These are phyloP conservation scores for Pseudolaguvia tuberculata DNA, from an alignment of 2,113 vertebrate genomes.

Conservation along the genomic window DNA sequence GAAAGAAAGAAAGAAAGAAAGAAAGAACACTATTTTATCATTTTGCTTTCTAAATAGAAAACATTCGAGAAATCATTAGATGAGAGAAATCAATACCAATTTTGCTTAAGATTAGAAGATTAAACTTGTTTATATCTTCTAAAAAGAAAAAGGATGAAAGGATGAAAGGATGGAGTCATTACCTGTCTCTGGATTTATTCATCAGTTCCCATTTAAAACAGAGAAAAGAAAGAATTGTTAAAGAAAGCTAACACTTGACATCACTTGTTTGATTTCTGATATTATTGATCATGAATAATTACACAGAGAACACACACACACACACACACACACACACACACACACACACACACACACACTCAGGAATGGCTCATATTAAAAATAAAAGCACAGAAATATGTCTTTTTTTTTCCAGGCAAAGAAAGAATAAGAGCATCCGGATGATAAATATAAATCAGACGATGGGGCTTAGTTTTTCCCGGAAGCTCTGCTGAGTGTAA, in stretches of 20 bases:
- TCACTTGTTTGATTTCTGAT: neutral
- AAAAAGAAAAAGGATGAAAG: conserved; percentile 37
- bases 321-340: too few relatives aligned
- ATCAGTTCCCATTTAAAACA: conserved; percentile 44
- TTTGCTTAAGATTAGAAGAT: neutral
- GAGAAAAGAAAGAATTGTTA: conserved; percentile 32
- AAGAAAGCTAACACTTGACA: conserved; percentile 20
- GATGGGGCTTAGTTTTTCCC: conserved; percentile 5
- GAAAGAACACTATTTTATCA: conserved; percentile 4
- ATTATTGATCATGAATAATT: neutral
- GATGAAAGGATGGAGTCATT: conserved; percentile 49
- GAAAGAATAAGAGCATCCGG: conserved; percentile 2
- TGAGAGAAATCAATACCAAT: conserved; percentile 2
- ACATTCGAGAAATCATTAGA: neutral
- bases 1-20: conserved; percentile 11
- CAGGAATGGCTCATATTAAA: neutral
- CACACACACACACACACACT: too few relatives aligned
- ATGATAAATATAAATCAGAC: conserved; percentile 31
- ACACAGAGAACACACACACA: neutral
- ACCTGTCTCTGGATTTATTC: conserved; percentile 60
- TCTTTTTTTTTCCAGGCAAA: neutral
- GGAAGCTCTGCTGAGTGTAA: conserved; percentile 16
- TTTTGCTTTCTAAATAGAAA: neutral
- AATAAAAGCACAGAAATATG: conserved; percentile 1
- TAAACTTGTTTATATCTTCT: conserved; percentile 22